Evolutionary conservation across 2,797 vertebrate genomes (phyloP).

Genomic region (Amblyopsis hoosieri): DNA sequence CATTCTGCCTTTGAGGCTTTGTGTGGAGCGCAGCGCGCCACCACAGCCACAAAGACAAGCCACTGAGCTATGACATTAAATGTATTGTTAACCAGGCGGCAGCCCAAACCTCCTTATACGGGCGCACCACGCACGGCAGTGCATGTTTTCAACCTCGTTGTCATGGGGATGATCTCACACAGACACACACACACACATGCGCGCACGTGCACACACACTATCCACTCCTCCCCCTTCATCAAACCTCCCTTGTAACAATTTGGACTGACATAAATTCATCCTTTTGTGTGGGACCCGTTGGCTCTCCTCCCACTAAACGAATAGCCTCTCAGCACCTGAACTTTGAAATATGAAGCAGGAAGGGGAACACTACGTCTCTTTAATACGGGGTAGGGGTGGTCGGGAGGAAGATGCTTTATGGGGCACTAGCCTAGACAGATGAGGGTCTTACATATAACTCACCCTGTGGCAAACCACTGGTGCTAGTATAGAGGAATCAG

Average conservation of each 20-base stretch:
- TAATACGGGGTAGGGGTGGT: slow-evolving; percentile 24
- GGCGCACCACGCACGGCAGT: slow-evolving; percentile 61
- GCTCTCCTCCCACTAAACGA: slow-evolving; percentile 39
- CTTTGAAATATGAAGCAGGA: slow-evolving; percentile 70
- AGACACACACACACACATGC: slow-evolving; percentile 26
- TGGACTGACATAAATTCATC: slow-evolving; percentile 63
- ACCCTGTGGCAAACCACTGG: slow-evolving; percentile 49
- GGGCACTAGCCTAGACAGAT: slow-evolving; percentile 48
- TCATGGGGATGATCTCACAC: slow-evolving; percentile 71
- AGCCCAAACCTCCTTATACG: slow-evolving; percentile 53
- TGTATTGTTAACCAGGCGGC: slow-evolving; percentile 69
- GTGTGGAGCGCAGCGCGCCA: slow-evolving; percentile 67
- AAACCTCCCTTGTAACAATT: slow-evolving; percentile 46
- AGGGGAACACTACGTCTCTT: slow-evolving; percentile 44
- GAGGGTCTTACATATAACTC: slow-evolving; percentile 65
- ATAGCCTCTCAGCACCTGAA: slow-evolving; percentile 66
- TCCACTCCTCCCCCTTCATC: slow-evolving; percentile 40
- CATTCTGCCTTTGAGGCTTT: slow-evolving; percentile 82
- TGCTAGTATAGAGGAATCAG: slow-evolving; percentile 47
- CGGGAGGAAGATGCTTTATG: slow-evolving; percentile 50
- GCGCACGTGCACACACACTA: slow-evolving; percentile 16
- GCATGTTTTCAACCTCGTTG: slow-evolving; percentile 74
- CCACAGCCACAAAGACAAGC: slow-evolving; percentile 69
- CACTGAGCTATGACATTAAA: slow-evolving; percentile 83
- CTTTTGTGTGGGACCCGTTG: slow-evolving; percentile 51